These are phyloP conservation scores for Psettodes erumei DNA, from an alignment of 2,113 vertebrate species.

Conservation along the genomic window DNA sequence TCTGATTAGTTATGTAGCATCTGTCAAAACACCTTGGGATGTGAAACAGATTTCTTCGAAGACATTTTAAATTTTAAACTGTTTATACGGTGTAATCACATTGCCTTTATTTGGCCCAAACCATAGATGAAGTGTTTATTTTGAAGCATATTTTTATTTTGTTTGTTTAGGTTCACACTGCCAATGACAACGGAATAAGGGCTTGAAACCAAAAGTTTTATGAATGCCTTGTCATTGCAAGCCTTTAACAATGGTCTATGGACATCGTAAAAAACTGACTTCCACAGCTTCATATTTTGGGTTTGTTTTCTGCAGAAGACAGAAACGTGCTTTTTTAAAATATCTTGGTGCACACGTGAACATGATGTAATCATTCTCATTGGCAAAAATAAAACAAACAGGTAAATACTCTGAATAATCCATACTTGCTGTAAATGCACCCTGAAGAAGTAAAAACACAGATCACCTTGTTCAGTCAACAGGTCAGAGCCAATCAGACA, in stretches of 20 bases:
- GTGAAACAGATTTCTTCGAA: not conserved
- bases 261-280: not conserved
- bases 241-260: not conserved
- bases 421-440: not conserved
- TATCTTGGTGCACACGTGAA: not conserved
- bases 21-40: not conserved
- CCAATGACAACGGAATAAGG: not conserved
- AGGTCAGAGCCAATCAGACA: conserved; percentile 34
- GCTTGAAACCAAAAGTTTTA: conserved; percentile 4
- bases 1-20: not conserved
- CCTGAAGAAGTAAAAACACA: not conserved
- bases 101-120: not conserved
- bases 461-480: conserved; percentile 26
- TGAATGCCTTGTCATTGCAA: not conserved
- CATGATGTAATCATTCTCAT: not conserved
- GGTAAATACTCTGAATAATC: not conserved
- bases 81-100: not conserved
- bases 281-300: not conserved
- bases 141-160: not conserved
- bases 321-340: not conserved
- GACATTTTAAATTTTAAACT: not conserved
- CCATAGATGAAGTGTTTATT: not conserved
- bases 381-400: not conserved
- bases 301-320: not conserved
- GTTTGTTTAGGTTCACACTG: not conserved